phyloP scores from a whole-genome alignment of 2,797 vertebrate species.

The Halcyon badia region DNA sequence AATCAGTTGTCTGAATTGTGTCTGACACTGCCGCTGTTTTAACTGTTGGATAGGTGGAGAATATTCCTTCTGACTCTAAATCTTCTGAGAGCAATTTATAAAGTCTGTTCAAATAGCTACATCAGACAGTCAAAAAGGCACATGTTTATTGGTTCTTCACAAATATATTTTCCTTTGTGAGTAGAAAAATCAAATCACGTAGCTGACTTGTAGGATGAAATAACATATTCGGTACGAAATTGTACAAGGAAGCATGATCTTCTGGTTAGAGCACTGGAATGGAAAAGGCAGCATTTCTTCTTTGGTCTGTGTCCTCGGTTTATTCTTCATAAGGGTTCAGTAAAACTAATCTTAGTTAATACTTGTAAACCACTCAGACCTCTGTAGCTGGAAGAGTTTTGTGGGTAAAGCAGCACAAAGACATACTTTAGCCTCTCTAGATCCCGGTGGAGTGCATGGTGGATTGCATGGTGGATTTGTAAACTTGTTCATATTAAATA shows the following conservation, averaged over 20 bases:
- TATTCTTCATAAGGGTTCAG: neutral
- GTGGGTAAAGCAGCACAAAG: conserved; percentile 3
- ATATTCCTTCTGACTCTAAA: neutral
- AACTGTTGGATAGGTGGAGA: neutral
- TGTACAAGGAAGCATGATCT: neutral
- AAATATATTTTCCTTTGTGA: conserved; percentile 26
- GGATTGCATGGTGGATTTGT: conserved; percentile 63
- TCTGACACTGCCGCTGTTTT: neutral
- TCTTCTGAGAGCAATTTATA: neutral
- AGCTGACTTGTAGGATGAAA: neutral
- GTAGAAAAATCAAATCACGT: neutral
- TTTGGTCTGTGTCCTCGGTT: neutral
- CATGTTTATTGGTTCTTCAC: neutral
- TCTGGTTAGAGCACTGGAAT: neutral
- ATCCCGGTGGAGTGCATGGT: conserved; percentile 31
- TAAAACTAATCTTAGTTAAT: neutral
- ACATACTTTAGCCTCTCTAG: neutral
- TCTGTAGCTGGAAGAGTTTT: conserved; percentile 16
- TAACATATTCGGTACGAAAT: neutral
- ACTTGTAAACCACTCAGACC: conserved; percentile 6
- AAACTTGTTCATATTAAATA: conserved; percentile 32
- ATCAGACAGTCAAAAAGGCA: neutral
- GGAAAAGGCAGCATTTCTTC: conserved; percentile 17
- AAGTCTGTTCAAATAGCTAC: neutral
- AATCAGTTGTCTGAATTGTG: neutral